Percentiles rank a stretch among this genome's conserved stretches.
phyloP scores from a whole-genome alignment of 2,113 vertebrate species.

The Myotis brandtii region DNA sequence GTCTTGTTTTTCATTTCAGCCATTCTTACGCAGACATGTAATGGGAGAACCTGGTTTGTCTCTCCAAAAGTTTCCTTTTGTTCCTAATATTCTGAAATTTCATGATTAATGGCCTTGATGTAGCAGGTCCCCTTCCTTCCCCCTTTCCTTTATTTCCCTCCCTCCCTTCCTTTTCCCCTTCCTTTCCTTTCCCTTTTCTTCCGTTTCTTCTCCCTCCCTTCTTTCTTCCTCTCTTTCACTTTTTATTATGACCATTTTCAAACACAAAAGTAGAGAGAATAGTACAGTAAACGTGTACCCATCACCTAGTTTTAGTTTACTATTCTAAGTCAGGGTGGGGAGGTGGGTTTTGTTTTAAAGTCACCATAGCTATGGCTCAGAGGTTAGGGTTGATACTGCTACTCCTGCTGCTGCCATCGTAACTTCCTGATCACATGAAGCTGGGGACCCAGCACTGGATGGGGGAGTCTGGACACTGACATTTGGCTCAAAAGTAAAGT shows the following conservation, averaged over 20 bases:
- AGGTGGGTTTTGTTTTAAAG: not conserved
- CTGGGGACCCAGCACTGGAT: not conserved
- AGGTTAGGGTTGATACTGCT: not conserved
- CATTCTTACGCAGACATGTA: not conserved
- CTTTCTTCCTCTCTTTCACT: constrained; percentile 2
- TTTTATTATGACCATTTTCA: constrained; percentile 34
- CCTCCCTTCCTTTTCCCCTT: not conserved
- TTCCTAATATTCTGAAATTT: constrained; percentile 3
- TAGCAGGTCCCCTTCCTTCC: not conserved
- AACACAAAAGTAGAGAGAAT: not conserved
- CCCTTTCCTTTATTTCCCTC: not conserved
- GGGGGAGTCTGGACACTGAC: not conserved
- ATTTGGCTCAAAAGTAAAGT: constrained; percentile 23
- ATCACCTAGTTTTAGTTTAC: not conserved
- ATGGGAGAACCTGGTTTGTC: not conserved
- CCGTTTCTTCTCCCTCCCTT: no score
- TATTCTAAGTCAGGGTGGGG: not conserved
- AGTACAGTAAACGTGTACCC: not conserved
- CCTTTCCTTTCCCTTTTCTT: no score
- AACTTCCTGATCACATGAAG: not conserved
- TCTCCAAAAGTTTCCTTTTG: not conserved
- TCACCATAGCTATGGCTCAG: not conserved
- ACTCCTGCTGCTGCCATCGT: not conserved
- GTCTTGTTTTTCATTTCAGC: not conserved
- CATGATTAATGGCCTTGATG: not conserved